These are phyloP conservation scores for Periplaneta americana DNA, from an alignment of 1,140 invertebrate genomes.

Conservation along the genomic window DNA sequence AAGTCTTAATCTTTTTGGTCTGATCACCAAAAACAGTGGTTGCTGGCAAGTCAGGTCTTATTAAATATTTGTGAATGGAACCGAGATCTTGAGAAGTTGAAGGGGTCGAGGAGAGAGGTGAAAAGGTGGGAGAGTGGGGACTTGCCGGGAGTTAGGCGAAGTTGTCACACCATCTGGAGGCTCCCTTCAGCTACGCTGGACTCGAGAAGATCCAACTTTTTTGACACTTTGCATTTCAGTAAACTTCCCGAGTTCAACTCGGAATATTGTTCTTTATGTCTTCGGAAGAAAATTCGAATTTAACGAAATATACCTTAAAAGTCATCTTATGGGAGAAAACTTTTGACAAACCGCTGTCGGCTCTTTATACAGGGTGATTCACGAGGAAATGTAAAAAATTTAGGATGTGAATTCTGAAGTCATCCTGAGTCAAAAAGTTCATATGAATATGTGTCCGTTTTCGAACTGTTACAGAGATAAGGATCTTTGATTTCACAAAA, in stretches of 20 bases:
- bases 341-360: no score
- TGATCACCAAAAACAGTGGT: neutral
- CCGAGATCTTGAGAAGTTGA: neutral
- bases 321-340: no score
- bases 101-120: neutral
- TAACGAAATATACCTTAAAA: neutral
- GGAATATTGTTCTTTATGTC: neutral
- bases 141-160: neutral
- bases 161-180: neutral
- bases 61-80: neutral
- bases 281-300: neutral
- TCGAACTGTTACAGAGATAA: no score
- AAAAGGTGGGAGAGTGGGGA: neutral
- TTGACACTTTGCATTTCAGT: neutral
- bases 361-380: no score
- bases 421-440: no score
- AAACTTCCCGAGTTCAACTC: neutral
- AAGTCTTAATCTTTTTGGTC: no score
- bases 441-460: no score
- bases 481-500: no score
- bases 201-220: neutral
- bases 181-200: neutral
- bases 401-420: no score
- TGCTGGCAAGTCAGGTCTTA: neutral
- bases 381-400: no score